Evolutionary conservation across 2,113 vertebrate genomes (phyloP).

Genomic region (Ancistrus triradiatus): DNA sequence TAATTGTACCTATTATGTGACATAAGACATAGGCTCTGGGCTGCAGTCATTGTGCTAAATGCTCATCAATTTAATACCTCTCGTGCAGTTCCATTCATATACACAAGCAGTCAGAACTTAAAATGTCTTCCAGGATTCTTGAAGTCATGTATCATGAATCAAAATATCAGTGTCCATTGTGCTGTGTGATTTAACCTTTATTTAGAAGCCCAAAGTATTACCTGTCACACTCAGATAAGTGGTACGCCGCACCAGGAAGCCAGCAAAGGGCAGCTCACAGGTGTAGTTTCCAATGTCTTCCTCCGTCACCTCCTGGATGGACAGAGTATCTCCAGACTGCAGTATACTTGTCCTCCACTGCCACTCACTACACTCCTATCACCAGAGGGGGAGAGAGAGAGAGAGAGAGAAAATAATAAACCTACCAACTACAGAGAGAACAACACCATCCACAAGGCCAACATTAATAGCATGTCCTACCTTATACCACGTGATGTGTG

Average conservation of each 20-base stretch:
- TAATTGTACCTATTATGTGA: no score
- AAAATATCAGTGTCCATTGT: no score
- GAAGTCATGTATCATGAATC: no score
- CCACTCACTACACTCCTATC: conserved; percentile 64
- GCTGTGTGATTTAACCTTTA: no score
- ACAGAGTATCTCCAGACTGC: conserved; percentile 81
- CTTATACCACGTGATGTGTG: conserved; percentile 95
- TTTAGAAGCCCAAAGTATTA: no score
- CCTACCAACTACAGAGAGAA: conserved; percentile 15
- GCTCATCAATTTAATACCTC: no score
- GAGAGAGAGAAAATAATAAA: conserved; percentile 17
- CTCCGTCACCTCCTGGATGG: conserved; percentile 89
- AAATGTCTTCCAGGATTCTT: no score
- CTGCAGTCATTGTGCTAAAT: no score
- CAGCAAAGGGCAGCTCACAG: conserved; percentile 88
- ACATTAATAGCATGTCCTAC: conserved; percentile 61
- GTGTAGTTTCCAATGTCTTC: conserved; percentile 98
- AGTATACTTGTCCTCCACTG: conserved; percentile 83
- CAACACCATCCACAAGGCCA: conserved; percentile 5
- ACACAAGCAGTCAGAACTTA: no score
- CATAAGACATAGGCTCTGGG: no score
- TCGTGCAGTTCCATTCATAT: no score
- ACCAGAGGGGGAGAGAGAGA: conserved; percentile 6
- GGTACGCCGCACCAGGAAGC: conserved; percentile 88
- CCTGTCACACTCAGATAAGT: conserved; percentile 91